Conservation (phyloP, 2,113 vertebrate species). For the Acanthisitta chloris region DNA sequence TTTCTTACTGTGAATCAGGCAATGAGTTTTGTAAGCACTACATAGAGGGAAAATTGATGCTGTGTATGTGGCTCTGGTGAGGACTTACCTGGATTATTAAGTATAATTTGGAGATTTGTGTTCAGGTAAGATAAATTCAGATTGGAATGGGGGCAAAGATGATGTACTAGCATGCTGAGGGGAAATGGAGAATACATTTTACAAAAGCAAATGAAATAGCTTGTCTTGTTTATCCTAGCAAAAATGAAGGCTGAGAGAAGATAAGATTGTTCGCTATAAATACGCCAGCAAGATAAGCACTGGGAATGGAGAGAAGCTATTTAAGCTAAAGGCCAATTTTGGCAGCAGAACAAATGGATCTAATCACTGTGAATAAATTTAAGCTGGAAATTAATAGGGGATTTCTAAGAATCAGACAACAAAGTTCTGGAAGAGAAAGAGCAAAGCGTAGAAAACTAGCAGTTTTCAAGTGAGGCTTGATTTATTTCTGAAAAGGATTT, state of each 20-base stretch:
- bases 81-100: background rate
- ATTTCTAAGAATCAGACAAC: slow-evolving; percentile 6
- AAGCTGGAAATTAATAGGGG: slow-evolving; percentile 31
- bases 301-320: background rate
- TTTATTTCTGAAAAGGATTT: background rate
- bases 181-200: background rate
- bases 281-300: slow-evolving; percentile 8
- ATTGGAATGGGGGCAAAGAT: background rate
- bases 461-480: background rate
- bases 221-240: background rate
- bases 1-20: background rate
- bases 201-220: slow-evolving; percentile 2
- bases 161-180: background rate
- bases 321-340: slow-evolving; percentile 28
- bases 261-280: slow-evolving; percentile 35
- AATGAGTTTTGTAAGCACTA: background rate
- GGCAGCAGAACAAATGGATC: slow-evolving; percentile 39
- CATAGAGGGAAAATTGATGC: background rate
- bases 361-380: slow-evolving; percentile 29
- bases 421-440: background rate
- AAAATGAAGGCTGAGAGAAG: slow-evolving; percentile 27
- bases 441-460: background rate
- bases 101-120: background rate
- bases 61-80: background rate
- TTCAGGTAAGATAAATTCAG: background rate